Conservation (phyloP, 1,140 invertebrate species). For the Sycobia sp. region DNA sequence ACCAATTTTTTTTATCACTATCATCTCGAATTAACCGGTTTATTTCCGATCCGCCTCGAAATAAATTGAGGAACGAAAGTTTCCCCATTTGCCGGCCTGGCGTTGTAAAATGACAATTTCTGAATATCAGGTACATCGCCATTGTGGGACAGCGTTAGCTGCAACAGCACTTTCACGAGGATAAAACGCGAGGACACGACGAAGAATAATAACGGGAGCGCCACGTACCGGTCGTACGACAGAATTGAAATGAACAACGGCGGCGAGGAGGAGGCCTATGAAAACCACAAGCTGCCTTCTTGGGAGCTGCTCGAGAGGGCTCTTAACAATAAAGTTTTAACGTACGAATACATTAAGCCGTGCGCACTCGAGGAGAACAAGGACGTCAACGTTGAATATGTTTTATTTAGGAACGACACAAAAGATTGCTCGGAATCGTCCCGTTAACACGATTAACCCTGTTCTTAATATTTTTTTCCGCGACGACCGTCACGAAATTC, state of each 20-base stretch:
- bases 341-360: conserved; percentile 32
- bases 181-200: conserved; percentile 43
- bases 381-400: conserved; percentile 36
- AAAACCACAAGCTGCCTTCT: conserved; percentile 42
- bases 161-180: conserved; percentile 39
- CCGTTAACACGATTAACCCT: no score
- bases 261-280: conserved; percentile 15
- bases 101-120: no score
- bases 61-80: no score
- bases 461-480: no score
- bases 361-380: conserved; percentile 15
- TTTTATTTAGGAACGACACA: conserved; percentile 28
- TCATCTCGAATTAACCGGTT: no score
- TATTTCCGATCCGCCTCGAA: no score
- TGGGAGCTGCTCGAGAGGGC: conserved; percentile 47
- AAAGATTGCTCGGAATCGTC: no score
- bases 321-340: conserved; percentile 43
- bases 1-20: no score
- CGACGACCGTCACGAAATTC: no score
- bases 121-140: conserved; percentile 37
- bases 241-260: not conserved
- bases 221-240: not conserved
- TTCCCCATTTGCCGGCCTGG: no score
- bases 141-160: conserved; percentile 40
- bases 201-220: conserved; percentile 18